These are phyloP conservation scores for Trichoplusia ni DNA, from an alignment of 1,140 invertebrate species.

Conservation along the genomic window DNA sequence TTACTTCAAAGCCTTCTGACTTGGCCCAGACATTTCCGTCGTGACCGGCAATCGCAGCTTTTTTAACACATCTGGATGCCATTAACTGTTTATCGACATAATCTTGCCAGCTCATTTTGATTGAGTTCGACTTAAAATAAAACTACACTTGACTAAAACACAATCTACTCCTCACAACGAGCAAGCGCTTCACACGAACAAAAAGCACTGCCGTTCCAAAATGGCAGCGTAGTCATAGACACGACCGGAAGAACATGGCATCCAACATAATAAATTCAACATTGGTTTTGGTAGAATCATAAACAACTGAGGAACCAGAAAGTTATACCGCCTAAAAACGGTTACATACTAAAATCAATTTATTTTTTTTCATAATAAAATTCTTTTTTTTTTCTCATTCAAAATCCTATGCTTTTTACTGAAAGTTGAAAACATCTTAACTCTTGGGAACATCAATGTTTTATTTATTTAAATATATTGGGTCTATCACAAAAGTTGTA, in stretches of 20 bases:
- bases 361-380: too few relatives aligned
- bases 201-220: conserved; percentile 81
- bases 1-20: conserved; percentile 95
- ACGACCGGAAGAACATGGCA: conserved; percentile 63
- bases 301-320: background rate
- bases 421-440: too few relatives aligned
- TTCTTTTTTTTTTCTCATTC: too few relatives aligned
- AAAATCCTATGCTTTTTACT: too few relatives aligned
- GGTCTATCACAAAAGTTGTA: too few relatives aligned
- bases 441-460: too few relatives aligned
- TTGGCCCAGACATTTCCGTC: conserved; percentile 97
- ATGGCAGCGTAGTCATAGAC: conserved; percentile 76
- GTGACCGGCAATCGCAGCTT: conserved; percentile 96
- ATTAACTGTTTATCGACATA: conserved; percentile 98
- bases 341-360: too few relatives aligned
- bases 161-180: conserved; percentile 75
- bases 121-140: conserved; percentile 78
- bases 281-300: conserved; percentile 31
- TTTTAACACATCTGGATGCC: conserved; percentile 94
- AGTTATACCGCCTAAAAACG: too few relatives aligned
- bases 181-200: conserved; percentile 80
- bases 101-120: conserved; percentile 97
- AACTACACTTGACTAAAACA: conserved; percentile 79
- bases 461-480: too few relatives aligned
- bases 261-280: conserved; percentile 52